Percentiles rank a stretch among this genome's conserved stretches.
Conservation (phyloP, 2,797 vertebrate species). For the Siniperca obscura region DNA sequence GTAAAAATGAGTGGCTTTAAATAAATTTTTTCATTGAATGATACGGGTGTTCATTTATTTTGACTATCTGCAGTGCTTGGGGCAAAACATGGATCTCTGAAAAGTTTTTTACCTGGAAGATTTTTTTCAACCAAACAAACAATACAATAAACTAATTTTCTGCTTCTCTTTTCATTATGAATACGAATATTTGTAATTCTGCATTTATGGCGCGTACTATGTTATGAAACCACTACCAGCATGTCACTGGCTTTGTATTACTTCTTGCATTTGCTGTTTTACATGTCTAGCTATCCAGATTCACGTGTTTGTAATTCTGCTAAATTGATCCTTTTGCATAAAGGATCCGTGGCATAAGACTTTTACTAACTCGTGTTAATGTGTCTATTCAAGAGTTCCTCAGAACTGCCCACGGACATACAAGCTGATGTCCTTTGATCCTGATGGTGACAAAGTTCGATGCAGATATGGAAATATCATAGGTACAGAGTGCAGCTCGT, state of each 20-base stretch:
- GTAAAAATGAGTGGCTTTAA: too few relatives aligned
- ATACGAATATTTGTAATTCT: background rate
- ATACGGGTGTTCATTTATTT: too few relatives aligned
- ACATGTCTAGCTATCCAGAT: background rate
- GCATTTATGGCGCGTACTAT: background rate
- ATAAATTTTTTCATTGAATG: too few relatives aligned
- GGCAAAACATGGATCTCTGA: too few relatives aligned
- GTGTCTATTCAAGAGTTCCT: slow-evolving; percentile 61
- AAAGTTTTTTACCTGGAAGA: too few relatives aligned
- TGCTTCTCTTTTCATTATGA: background rate
- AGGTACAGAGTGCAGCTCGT: slow-evolving; percentile 20
- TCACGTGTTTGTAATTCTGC: background rate
- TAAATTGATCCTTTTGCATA: background rate
- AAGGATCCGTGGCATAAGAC: background rate
- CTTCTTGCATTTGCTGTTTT: background rate
- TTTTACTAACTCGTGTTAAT: slow-evolving; percentile 8
- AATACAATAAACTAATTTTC: background rate
- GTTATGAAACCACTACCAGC: background rate
- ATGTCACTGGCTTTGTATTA: background rate
- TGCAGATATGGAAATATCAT: slow-evolving; percentile 55
- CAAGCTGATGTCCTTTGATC: slow-evolving; percentile 65
- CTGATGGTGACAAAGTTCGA: slow-evolving; percentile 73
- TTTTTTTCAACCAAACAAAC: too few relatives aligned
- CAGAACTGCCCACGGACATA: slow-evolving; percentile 74
- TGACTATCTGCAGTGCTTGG: too few relatives aligned